These are phyloP conservation scores for Drosophila tropicalis DNA, from an alignment of 1,140 invertebrate genomes.

Conservation along the genomic window DNA sequence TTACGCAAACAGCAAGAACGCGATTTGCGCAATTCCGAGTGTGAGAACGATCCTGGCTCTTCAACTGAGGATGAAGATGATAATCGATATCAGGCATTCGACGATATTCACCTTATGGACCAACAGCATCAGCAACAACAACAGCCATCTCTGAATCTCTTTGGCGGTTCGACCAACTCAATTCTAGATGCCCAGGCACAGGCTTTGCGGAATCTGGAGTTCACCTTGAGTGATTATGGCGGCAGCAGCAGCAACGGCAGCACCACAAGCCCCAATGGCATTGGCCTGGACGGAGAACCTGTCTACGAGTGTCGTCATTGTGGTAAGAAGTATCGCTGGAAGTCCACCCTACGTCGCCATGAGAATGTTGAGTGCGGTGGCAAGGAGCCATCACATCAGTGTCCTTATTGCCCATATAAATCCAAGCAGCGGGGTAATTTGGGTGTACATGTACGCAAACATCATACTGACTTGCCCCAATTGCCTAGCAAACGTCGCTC, in stretches of 20 bases:
- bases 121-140: slow-evolving; percentile 23
- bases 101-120: slow-evolving; percentile 80
- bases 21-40: slow-evolving; percentile 62
- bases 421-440: slow-evolving; percentile 92
- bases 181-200: slow-evolving; percentile 72
- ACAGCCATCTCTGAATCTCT: slow-evolving; percentile 53
- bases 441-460: slow-evolving; percentile 90
- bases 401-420: slow-evolving; percentile 91
- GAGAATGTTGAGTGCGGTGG: slow-evolving; percentile 93
- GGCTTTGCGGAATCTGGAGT: slow-evolving; percentile 75
- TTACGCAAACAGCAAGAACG: slow-evolving; percentile 72
- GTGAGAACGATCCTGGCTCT: slow-evolving; percentile 60
- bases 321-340: slow-evolving; percentile 92
- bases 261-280: slow-evolving; percentile 65
- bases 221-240: slow-evolving; percentile 70
- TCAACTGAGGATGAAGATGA: slow-evolving; percentile 76
- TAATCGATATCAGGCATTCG: slow-evolving; percentile 66
- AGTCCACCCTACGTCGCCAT: slow-evolving; percentile 91
- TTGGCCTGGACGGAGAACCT: slow-evolving; percentile 85
- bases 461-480: slow-evolving; percentile 85
- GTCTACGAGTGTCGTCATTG: slow-evolving; percentile 91
- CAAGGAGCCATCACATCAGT: slow-evolving; percentile 91
- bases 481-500: slow-evolving; percentile 81
- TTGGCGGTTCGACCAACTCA: slow-evolving; percentile 42
- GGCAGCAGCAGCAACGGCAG: slow-evolving; percentile 68